Conservation (phyloP, 2,113 vertebrate genomes). For the Antechinus flavipes region DNA sequence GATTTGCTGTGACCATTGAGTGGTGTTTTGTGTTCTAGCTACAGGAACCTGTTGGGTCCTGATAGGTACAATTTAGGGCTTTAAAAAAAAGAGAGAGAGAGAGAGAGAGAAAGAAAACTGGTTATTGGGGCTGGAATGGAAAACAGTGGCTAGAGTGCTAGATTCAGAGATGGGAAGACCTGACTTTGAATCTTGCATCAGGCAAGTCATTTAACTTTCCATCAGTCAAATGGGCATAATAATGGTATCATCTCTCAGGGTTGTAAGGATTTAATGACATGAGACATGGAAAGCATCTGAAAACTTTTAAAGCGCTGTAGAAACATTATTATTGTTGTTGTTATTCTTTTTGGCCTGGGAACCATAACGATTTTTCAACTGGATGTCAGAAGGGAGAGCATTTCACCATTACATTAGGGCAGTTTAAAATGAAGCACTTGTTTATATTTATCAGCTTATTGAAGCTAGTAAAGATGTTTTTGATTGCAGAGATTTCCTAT, state of each 20-base stretch:
- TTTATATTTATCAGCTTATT: conserved; percentile 69
- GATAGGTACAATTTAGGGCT: background rate
- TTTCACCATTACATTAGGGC: conserved; percentile 58
- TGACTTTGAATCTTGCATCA: background rate
- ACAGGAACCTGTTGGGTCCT: background rate
- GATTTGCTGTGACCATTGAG: background rate
- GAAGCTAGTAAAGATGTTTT: conserved; percentile 71
- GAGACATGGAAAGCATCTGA: background rate
- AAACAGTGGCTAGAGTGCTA: background rate
- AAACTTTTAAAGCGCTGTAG: background rate
- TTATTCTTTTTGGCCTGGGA: conserved; percentile 48
- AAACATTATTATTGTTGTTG: background rate
- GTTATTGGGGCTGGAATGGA: background rate
- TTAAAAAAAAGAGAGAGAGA: too few species aligned
- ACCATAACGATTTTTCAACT: conserved; percentile 52
- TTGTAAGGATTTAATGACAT: background rate
- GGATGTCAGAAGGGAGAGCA: conserved; percentile 54
- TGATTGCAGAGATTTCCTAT: conserved; percentile 48
- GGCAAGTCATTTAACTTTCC: too few species aligned
- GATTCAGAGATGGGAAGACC: background rate
- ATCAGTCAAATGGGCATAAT: background rate
- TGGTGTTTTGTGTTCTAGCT: background rate
- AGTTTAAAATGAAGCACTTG: conserved; percentile 64
- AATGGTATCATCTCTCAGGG: background rate
- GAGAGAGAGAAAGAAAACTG: too few species aligned